Evolutionary conservation across 2,888 invertebrate genomes (phyloP).

Genomic region (Archips xylosteana): DNA sequence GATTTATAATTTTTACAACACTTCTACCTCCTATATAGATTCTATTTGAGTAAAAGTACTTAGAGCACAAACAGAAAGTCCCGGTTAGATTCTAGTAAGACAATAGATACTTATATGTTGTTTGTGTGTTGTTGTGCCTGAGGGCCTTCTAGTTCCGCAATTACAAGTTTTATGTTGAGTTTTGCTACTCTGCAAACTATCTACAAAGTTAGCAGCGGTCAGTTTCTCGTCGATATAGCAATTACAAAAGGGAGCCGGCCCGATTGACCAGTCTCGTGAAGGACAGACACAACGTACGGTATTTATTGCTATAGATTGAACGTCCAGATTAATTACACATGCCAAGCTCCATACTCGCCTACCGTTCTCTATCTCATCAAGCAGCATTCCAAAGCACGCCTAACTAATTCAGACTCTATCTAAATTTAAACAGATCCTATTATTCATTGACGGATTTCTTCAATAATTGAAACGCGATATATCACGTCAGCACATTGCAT

Average conservation of each 20-base stretch:
- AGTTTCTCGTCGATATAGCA: conserved; percentile 61
- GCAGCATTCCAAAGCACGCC: conserved; percentile 65
- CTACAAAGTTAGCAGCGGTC: neutral
- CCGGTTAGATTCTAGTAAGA: too few relatives aligned
- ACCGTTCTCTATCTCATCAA: conserved; percentile 62
- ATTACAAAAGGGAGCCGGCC: conserved; percentile 61
- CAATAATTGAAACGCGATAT: conserved; percentile 75
- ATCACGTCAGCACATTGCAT: conserved; percentile 59
- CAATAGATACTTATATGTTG: too few relatives aligned
- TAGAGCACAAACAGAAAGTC: too few relatives aligned
- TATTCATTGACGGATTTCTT: conserved; percentile 64
- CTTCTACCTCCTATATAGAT: too few relatives aligned
- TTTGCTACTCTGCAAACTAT: neutral
- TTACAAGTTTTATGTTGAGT: neutral
- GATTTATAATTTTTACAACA: too few relatives aligned
- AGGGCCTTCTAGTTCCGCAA: neutral
- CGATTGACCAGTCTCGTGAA: conserved; percentile 68
- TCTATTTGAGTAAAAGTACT: too few relatives aligned
- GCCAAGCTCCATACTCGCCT: conserved; percentile 56
- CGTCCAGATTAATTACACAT: conserved; percentile 77
- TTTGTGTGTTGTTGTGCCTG: too few relatives aligned
- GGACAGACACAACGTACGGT: conserved; percentile 74
- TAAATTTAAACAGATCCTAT: conserved; percentile 61
- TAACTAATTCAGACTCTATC: conserved; percentile 63
- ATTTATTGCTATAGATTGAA: conserved; percentile 77